A percentile compares a stretch with the other conserved stretches of the same genome.
Conservation (phyloP, 2,797 vertebrate genomes). For the Chromis chromis region DNA sequence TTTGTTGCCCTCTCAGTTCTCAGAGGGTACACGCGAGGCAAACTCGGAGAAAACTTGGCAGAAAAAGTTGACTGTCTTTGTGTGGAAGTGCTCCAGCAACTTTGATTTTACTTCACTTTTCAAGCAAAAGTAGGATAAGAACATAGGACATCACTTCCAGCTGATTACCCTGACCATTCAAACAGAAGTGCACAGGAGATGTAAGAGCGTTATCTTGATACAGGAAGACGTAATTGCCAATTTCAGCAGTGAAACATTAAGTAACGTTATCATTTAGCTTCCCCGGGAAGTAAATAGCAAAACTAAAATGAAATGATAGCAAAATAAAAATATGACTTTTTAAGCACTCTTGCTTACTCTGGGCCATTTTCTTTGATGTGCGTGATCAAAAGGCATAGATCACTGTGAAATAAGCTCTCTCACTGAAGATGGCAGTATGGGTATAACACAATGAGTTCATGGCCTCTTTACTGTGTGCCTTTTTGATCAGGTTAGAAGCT, state of each 20-base stretch:
- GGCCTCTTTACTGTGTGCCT: slow-evolving; percentile 44
- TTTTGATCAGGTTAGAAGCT: slow-evolving; percentile 58
- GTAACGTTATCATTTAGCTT: slow-evolving; percentile 18
- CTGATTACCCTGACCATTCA: slow-evolving; percentile 65
- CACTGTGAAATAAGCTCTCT: slow-evolving; percentile 64
- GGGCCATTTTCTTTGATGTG: slow-evolving; percentile 66
- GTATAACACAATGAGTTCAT: slow-evolving; percentile 60
- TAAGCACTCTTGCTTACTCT: slow-evolving; percentile 50
- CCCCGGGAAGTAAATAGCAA: slow-evolving; percentile 46
- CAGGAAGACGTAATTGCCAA: slow-evolving; percentile 41
- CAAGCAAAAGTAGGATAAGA: slow-evolving; percentile 59
- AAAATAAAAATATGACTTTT: slow-evolving; percentile 55
- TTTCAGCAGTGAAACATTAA: slow-evolving; percentile 32
- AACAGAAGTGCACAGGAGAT: slow-evolving; percentile 56
- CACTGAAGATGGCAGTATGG: slow-evolving; percentile 42
- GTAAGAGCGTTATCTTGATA: slow-evolving; percentile 32
- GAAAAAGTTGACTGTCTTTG: slow-evolving; percentile 35
- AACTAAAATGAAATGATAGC: slow-evolving; percentile 46
- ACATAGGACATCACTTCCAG: slow-evolving; percentile 59
- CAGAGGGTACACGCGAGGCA: not conserved
- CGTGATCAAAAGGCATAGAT: slow-evolving; percentile 71
- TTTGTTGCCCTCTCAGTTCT: slow-evolving; percentile 16
- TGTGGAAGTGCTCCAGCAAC: slow-evolving; percentile 30
- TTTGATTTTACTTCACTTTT: slow-evolving; percentile 48
- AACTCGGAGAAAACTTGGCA: slow-evolving; percentile 11